phyloP scores from a whole-genome alignment of 2,888 invertebrate species.

The Caenorhabditis panamensis region DNA sequence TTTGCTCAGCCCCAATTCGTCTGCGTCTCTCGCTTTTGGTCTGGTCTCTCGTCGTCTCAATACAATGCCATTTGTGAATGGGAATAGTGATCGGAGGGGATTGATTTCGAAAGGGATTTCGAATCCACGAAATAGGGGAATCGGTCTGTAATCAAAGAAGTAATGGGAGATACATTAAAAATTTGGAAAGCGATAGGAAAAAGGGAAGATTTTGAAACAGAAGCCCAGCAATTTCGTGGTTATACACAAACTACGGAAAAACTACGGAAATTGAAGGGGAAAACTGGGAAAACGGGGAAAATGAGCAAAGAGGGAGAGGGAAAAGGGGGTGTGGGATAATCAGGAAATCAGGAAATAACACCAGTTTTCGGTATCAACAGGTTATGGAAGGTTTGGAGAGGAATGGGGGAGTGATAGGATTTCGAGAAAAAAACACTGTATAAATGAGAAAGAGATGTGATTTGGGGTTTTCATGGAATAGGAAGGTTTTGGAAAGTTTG shows the following conservation, averaged over 20 bases:
- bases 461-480: no score
- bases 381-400: no score
- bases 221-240: no score
- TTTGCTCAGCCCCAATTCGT: conserved; percentile 41
- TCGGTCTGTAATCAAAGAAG: conserved; percentile 4
- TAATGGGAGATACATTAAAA: no score
- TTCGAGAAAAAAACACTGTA: no score
- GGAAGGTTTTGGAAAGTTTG: no score
- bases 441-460: no score
- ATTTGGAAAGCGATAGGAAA: no score
- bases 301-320: no score
- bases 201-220: background rate
- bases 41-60: conserved; percentile 8
- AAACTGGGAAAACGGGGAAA: no score
- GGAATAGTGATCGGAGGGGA: no score
- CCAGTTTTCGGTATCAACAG: background rate
- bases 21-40: conserved; percentile 19
- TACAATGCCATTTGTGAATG: conserved; percentile 27
- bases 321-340: background rate
- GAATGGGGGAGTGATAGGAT: no score
- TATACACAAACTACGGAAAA: background rate
- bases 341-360: background rate
- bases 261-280: background rate
- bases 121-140: conserved; percentile 6
- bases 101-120: background rate